Evolutionary conservation across 2,797 vertebrate genomes (phyloP).

Genomic region (Dallia pectoralis): DNA sequence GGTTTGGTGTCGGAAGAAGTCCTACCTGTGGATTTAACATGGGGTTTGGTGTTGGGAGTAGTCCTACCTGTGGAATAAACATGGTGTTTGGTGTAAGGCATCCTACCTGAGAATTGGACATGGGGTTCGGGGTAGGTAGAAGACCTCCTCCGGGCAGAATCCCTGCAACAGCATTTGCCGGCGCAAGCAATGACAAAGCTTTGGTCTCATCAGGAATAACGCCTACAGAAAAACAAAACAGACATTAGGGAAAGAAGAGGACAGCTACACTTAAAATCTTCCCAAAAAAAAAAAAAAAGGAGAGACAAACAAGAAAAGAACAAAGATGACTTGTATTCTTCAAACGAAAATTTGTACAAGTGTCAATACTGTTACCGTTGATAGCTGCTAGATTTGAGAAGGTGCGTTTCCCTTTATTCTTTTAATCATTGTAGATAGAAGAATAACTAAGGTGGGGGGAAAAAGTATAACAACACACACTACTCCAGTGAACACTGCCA

Average conservation of each 20-base stretch:
- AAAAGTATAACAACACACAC: constrained; percentile 95
- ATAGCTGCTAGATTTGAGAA: constrained; percentile 59
- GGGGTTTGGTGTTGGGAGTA: background rate
- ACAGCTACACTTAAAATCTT: constrained; percentile 17
- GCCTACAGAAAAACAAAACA: constrained; percentile 86
- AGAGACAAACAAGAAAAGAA: constrained; percentile 42
- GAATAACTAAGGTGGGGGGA: constrained; percentile 75
- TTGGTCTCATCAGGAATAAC: constrained; percentile 99
- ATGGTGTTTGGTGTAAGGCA: constrained; percentile 49
- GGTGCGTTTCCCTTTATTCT: constrained; percentile 60
- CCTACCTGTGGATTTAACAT: constrained; percentile 76
- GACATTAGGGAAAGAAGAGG: constrained; percentile 51
- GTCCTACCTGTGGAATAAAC: constrained; percentile 78
- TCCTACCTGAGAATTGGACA: constrained; percentile 81
- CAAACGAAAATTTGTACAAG: constrained; percentile 62
- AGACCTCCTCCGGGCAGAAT: constrained; percentile 96
- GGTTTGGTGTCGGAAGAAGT: background rate
- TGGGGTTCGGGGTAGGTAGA: constrained; percentile 94
- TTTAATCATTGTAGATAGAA: constrained; percentile 73
- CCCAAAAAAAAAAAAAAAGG: constrained; percentile 35
- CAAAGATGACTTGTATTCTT: constrained; percentile 68
- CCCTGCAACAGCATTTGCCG: constrained; percentile 97
- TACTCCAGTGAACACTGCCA: constrained; percentile 99
- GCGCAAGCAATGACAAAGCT: constrained; percentile 97
- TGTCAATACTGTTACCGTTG: constrained; percentile 66